Percentiles rank a stretch among this genome's conserved stretches.
phyloP scores from a whole-genome alignment of 2,888 invertebrate genomes.

The Orthosia incerta region DNA sequence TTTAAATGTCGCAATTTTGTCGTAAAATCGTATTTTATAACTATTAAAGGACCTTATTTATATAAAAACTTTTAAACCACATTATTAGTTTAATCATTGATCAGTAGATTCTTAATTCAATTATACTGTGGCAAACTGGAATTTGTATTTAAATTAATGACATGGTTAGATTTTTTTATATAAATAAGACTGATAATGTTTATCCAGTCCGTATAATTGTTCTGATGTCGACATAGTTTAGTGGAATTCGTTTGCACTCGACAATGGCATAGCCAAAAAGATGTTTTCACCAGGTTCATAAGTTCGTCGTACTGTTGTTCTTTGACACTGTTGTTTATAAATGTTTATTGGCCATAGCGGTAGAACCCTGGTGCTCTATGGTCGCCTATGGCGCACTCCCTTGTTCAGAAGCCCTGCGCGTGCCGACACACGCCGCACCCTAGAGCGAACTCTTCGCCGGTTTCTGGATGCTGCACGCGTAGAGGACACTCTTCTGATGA shows the following conservation, averaged over 20 bases:
- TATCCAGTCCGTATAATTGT: constrained; percentile 18
- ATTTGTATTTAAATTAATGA: no score
- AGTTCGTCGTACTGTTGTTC: constrained; percentile 12
- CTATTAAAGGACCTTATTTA: background rate
- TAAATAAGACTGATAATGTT: background rate
- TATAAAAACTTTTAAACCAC: no score
- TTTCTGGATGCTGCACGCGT: constrained; percentile 98
- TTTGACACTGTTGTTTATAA: constrained; percentile 27
- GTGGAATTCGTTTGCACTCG: constrained; percentile 46
- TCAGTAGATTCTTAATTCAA: no score
- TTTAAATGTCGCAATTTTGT: constrained; percentile 17
- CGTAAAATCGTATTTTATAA: constrained; percentile 1
- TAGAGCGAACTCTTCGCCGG: constrained; percentile 99
- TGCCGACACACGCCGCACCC: constrained; percentile 99
- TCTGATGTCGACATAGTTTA: constrained; percentile 16
- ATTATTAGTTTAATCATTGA: no score
- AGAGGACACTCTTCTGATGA: constrained; percentile 97
- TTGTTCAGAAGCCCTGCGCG: constrained; percentile 84
- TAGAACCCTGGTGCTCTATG: constrained; percentile 27
- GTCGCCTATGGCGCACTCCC: constrained; percentile 29
- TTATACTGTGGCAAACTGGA: no score
- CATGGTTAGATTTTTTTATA: no score
- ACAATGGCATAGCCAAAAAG: constrained; percentile 17
- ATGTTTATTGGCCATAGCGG: constrained; percentile 50
- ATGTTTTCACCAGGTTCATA: constrained; percentile 20